Percentiles rank a stretch among this genome's conserved stretches.
These are phyloP conservation scores for Corythoichthys haematopterus DNA, from an alignment of 2,113 vertebrate species.

Conservation along the genomic window DNA sequence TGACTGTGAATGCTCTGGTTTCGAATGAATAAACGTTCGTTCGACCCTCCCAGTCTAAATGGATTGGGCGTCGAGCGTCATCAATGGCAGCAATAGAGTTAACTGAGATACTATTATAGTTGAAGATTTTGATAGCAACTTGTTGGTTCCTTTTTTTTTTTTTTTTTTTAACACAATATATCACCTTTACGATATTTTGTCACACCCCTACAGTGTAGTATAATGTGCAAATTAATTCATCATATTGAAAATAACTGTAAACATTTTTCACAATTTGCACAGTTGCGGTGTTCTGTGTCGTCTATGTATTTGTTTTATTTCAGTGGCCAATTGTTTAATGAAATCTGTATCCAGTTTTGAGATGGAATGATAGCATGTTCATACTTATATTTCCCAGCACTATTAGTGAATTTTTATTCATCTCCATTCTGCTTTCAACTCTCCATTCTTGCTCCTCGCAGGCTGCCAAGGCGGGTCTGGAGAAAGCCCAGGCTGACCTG, in stretches of 20 bases:
- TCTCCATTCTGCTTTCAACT: not conserved
- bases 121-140: no score
- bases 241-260: not conserved
- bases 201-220: no score
- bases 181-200: no score
- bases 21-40: no score
- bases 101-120: no score
- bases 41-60: no score
- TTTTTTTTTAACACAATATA: no score
- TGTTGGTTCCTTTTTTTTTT: no score
- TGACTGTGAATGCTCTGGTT: no score
- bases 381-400: not conserved
- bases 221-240: no score
- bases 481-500: conserved; percentile 83
- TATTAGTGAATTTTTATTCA: not conserved
- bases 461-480: conserved; percentile 87
- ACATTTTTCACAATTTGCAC: not conserved
- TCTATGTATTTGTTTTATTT: not conserved
- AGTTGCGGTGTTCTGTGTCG: not conserved
- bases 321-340: not conserved
- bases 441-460: conserved; percentile 40
- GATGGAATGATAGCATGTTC: not conserved
- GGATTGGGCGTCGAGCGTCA: no score
- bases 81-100: no score
- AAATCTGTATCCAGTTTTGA: not conserved